These are phyloP conservation scores for Pedionomus torquatus DNA, from an alignment of 2,113 vertebrate genomes.

Conservation along the genomic window DNA sequence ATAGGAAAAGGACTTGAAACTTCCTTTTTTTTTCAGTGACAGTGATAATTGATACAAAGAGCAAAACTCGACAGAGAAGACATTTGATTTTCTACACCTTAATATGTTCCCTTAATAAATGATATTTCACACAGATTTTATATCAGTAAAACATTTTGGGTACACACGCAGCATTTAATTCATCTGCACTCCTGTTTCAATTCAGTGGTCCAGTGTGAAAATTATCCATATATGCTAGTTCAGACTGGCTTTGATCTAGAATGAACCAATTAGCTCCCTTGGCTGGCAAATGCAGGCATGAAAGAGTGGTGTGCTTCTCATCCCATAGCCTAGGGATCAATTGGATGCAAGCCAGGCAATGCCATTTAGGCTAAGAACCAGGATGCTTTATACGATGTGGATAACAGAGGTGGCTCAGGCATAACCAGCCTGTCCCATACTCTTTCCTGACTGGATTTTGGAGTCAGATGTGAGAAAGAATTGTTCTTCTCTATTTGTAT, in stretches of 20 bases:
- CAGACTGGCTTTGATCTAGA: background rate
- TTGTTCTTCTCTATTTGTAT: background rate
- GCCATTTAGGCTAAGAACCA: background rate
- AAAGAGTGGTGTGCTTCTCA: background rate
- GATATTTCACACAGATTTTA: background rate
- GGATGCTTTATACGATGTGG: rapidly evolving
- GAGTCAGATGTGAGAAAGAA: background rate
- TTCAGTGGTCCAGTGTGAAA: background rate
- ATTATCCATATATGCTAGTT: background rate
- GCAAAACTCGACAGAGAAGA: no score
- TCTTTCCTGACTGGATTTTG: background rate
- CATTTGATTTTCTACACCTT: background rate
- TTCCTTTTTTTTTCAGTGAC: no score
- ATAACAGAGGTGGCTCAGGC: background rate
- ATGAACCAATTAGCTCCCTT: background rate
- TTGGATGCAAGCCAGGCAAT: background rate
- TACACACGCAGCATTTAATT: background rate
- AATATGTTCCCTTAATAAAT: background rate
- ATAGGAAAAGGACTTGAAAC: no score
- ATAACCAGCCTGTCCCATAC: background rate
- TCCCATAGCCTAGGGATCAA: background rate
- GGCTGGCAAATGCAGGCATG: background rate
- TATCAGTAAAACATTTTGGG: background rate
- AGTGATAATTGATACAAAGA: no score
- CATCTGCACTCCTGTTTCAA: background rate